Evolutionary conservation across 2,888 invertebrate species (phyloP), one percentile per base, ranked within the genome.

Genomic region (Sinodicranocentrus sp.): DNA sequence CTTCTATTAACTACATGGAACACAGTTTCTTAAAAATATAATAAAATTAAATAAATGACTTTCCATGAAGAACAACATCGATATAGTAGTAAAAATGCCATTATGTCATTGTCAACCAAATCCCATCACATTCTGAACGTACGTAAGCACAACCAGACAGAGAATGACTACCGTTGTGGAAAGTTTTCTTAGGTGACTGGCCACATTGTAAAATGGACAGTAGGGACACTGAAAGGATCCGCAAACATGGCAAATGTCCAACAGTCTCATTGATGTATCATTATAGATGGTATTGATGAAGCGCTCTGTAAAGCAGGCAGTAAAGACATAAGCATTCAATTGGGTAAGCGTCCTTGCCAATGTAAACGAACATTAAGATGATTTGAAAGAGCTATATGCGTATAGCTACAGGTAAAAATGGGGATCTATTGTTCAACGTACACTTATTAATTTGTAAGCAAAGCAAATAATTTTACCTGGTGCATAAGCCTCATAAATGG

Each of bases 401-500:
- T n/a, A n/a, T n/a, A n/a, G n/a, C n/a, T n/a, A n/a, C n/a, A n/a
- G n/a, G n/a, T n/a, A n/a, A n/a, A n/a, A n/a, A n/a, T n/a, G n/a
- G n/a, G n/a, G n/a, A n/a, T n/a, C n/a, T n/a, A n/a, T n/a, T n/a
- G 39, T 19, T 48, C 1, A 13, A 57, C 39, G 13, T 59, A n/a
- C 39, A 57, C 33, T 33, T 25, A 10, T 21, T 3, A 17, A 54
- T 2, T 54, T 2, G 54, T 21, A 10, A 54, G 54, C n/a, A 3
- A 3, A 68, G 19, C 23, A 44, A 5, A 43, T 8, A 44, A n/a
- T 48, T 25, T 89, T 89, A 92, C 92, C 92, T 90, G 92, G 92
- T 82, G 92, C 92, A 87, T 92, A 92, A 78, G 92, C 91, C 89
- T 93, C 92, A 88, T 92, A 92, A 15, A 93, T 90, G 77, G 91